A percentile compares a stretch with the other conserved stretches of the same genome.
phyloP scores from a whole-genome alignment of 2,113 vertebrate species.

The Pogonocichla stellata region DNA sequence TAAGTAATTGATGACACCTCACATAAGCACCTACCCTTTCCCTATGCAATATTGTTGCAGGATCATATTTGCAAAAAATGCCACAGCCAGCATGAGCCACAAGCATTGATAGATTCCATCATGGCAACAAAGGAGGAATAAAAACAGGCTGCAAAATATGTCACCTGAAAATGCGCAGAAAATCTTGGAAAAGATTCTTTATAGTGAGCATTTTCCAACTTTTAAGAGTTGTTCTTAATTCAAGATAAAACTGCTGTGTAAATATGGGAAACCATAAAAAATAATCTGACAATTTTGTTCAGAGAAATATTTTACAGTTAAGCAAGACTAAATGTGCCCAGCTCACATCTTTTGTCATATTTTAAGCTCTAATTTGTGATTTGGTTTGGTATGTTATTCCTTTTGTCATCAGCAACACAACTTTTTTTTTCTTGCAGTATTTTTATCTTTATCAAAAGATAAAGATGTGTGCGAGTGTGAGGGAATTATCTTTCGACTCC shows the following conservation, averaged over 20 bases:
- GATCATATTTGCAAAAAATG: conserved; percentile 33
- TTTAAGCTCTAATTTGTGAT: not conserved
- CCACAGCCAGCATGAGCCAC: not conserved
- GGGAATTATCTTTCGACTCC: not conserved
- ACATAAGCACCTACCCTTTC: not conserved
- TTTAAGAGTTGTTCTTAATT: not conserved
- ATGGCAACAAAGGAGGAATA: not conserved
- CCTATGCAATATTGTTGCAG: not conserved
- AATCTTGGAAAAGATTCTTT: not conserved
- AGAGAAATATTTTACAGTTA: not conserved
- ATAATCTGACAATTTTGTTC: not conserved
- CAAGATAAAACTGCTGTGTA: not conserved
- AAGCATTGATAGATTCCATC: not conserved
- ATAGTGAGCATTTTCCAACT: not conserved
- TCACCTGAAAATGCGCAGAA: not conserved
- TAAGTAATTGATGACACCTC: not conserved
- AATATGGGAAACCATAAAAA: not conserved
- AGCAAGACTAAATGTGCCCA: not conserved
- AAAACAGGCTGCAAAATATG: not conserved
- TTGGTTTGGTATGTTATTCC: not conserved
- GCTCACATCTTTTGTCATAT: not conserved
- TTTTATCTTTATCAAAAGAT: not conserved
- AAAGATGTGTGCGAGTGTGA: not conserved
- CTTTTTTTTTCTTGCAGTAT: not conserved
- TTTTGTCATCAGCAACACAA: not conserved